Conservation (phyloP, 92 coral and sea anemone species). For the Zoanthus sociatus region DNA sequence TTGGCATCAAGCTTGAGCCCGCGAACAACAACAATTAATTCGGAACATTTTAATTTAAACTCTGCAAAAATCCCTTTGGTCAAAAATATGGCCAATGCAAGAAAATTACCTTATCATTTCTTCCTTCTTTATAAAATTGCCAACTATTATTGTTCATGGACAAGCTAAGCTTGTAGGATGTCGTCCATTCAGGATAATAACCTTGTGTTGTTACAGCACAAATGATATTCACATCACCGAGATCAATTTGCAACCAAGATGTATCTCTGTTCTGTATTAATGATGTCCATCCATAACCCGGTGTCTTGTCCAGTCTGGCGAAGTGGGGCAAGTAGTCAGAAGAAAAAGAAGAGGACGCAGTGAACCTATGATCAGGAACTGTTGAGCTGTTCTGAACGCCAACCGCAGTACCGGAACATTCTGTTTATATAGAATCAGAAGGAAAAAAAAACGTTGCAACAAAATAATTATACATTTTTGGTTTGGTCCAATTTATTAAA, state of each 20-base stretch:
- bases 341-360: not conserved
- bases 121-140: not conserved
- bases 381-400: not conserved
- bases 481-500: too few species aligned
- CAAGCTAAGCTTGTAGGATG: not conserved
- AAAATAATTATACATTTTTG: too few species aligned
- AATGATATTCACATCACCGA: not conserved
- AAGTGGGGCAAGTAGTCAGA: not conserved
- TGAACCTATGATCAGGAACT: constrained; percentile 16
- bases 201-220: constrained; percentile 28
- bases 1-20: too few species aligned
- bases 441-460: not conserved
- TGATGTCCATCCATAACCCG: not conserved
- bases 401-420: not conserved
- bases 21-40: too few species aligned
- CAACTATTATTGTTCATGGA: not conserved
- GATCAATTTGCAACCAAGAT: constrained; percentile 14
- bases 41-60: too few species aligned
- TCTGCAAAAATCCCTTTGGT: not conserved
- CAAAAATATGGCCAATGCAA: not conserved
- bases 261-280: not conserved
- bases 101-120: not conserved
- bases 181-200: not conserved
- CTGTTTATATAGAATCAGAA: not conserved
- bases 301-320: not conserved